A percentile compares a stretch with the other conserved stretches of the same genome.
Conservation (phyloP, 2,888 invertebrate genomes). For the Ischnura elegans region DNA sequence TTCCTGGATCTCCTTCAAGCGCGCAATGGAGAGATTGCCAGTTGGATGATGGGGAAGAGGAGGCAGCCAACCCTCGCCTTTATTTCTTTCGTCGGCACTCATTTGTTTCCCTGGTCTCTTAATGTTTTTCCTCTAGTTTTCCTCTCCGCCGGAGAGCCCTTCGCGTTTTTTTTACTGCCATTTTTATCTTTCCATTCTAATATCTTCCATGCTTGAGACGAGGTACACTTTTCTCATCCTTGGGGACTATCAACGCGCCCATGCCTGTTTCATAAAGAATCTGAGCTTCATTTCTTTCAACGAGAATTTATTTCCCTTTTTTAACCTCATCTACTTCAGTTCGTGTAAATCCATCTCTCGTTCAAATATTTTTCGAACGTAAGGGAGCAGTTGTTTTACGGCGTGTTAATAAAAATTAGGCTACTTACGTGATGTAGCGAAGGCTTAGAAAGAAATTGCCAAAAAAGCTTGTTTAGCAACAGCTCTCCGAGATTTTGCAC, state of each 20-base stretch:
- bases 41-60: neutral
- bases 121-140: neutral
- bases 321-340: neutral
- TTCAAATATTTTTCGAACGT: no score
- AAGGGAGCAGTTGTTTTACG: no score
- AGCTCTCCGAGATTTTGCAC: no score
- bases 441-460: no score
- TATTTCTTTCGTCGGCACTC: neutral
- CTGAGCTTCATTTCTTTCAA: neutral
- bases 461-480: no score
- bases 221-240: neutral
- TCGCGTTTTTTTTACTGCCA: neutral
- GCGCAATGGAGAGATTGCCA: neutral
- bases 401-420: no score
- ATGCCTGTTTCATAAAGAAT: neutral
- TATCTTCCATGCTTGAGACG: neutral
- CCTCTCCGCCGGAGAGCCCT: neutral
- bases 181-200: constrained; percentile 14
- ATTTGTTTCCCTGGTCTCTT: neutral
- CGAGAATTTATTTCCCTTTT: neutral
- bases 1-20: neutral
- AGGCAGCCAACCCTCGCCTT: neutral
- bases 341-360: no score
- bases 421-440: no score
- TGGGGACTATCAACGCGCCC: neutral